These are phyloP conservation scores for Sitobion miscanthi DNA, from an alignment of 1,140 invertebrate genomes.

Conservation along the genomic window DNA sequence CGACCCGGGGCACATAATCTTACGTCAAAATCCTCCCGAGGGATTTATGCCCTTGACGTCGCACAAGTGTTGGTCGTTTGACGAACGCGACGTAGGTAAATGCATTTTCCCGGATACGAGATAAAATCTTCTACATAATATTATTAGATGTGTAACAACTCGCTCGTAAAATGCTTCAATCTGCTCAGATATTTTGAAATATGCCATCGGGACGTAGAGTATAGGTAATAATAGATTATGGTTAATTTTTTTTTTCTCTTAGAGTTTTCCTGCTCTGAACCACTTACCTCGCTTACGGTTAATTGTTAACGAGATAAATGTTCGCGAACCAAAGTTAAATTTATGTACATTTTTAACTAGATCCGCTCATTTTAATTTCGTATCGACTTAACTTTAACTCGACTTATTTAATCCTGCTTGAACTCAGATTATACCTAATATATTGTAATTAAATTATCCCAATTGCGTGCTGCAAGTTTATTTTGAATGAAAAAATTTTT, in stretches of 20 bases:
- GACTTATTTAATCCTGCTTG: too few relatives aligned
- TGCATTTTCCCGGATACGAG: not conserved
- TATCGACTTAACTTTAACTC: not conserved
- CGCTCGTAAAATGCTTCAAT: not conserved
- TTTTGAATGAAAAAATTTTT: not conserved
- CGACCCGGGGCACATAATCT: not conserved
- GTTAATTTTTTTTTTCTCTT: not conserved
- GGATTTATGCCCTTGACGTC: not conserved
- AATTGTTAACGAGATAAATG: not conserved
- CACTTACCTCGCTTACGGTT: not conserved
- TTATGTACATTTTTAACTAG: not conserved
- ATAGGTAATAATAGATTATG: not conserved
- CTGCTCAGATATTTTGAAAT: not conserved
- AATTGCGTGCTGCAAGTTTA: not conserved
- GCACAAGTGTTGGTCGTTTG: not conserved
- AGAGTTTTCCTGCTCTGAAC: not conserved
- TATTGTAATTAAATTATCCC: not conserved
- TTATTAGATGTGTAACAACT: not conserved
- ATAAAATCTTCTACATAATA: not conserved
- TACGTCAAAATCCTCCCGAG: not conserved
- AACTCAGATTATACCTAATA: not conserved
- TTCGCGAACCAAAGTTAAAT: not conserved
- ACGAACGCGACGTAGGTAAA: not conserved
- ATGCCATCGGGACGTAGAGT: not conserved
- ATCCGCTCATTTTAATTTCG: not conserved